Conservation (phyloP, 2,888 invertebrate species). For the Fragum whitleyi region DNA sequence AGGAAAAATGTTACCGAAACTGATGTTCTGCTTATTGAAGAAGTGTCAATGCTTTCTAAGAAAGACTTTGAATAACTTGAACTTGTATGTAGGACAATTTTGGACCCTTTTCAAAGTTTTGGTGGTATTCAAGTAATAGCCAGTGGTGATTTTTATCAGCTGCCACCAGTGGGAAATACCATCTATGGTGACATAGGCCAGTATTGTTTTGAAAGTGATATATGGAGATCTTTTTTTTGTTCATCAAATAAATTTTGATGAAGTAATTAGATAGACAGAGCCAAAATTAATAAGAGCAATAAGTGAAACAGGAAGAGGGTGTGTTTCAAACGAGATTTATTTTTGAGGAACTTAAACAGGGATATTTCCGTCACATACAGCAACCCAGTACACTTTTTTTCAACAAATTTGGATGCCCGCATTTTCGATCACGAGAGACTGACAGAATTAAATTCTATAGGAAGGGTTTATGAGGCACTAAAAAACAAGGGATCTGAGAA, state of each 20-base stretch:
- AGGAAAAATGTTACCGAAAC: not conserved
- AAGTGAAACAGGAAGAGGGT: slow-evolving; percentile 36
- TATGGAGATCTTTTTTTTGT: slow-evolving; percentile 34
- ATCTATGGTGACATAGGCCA: slow-evolving; percentile 42
- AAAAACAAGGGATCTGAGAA: slow-evolving; percentile 35
- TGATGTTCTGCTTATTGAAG: slow-evolving; percentile 24
- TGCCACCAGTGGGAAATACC: slow-evolving; percentile 44
- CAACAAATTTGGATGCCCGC: slow-evolving; percentile 46
- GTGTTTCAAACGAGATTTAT: slow-evolving; percentile 27
- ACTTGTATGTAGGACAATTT: slow-evolving; percentile 20
- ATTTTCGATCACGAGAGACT: slow-evolving; percentile 31
- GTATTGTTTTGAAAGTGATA: slow-evolving; percentile 52
- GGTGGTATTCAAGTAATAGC: slow-evolving; percentile 41
- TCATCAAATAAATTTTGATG: slow-evolving; percentile 34
- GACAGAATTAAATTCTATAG: slow-evolving; percentile 1
- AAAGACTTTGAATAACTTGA: slow-evolving; percentile 41
- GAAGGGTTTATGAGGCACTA: slow-evolving; percentile 25
- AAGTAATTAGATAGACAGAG: slow-evolving; percentile 46
- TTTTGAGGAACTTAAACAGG: slow-evolving; percentile 37
- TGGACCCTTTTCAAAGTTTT: slow-evolving; percentile 28
- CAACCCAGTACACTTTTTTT: slow-evolving; percentile 35
- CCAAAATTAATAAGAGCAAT: slow-evolving; percentile 40
- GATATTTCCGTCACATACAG: slow-evolving; percentile 12
- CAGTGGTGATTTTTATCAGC: slow-evolving; percentile 56
- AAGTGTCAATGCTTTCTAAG: slow-evolving; percentile 38